Evolutionary conservation across 2,113 vertebrate genomes (phyloP), one percentile per base, ranked within the genome.

Genomic region (Eleginops maclovinus): DNA sequence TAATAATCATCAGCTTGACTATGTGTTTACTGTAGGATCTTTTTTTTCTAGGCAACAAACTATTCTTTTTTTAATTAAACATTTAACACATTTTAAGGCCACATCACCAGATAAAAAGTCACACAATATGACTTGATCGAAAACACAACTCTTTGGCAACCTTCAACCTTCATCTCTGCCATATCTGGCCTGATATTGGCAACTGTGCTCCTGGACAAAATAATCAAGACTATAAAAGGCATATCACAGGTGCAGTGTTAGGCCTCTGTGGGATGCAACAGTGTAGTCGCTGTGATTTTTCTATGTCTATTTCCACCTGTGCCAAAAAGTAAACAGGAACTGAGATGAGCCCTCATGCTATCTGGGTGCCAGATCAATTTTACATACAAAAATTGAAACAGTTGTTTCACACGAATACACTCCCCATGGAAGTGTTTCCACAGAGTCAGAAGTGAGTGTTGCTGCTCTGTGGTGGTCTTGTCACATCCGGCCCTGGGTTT

Each of bases 311-410:
- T 69, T 77, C n/a, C 9, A 9, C 68, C 50, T 41, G 16, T 76
- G 49, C 50, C 40, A 46, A 53, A 58, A 79, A 41, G 55, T 63
- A 36, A 69, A 60, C 65, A 36, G 65, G 22, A 73, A 78, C 21
- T 44, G 13, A 70, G 41, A 28, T 3, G 24, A 65, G 79, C 66
- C 50, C 69, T 60, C 70, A 31, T 60, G 31, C 46, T 47, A 56
- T 69, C 17, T 75, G 21, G 40, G 51, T 75, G 40, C 41, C n/a
- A 64, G 40, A 7, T 81, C 63, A 79, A 40, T 22, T 67, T 54
- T 46, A 31, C 50, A 78, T 55, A 43, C 31, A 64, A 70, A 65
- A 71, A 50, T 47, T 72, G 21, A 74, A 75, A 66, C 55, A 58
- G 41, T 17, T 69, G 70, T 31, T 68, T 61, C 17, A 50, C 59